Percentiles rank a stretch among this genome's conserved stretches.
These are phyloP conservation scores for Anarhynchus alexandrinus DNA, from an alignment of 2,113 vertebrate species.

Conservation along the genomic window DNA sequence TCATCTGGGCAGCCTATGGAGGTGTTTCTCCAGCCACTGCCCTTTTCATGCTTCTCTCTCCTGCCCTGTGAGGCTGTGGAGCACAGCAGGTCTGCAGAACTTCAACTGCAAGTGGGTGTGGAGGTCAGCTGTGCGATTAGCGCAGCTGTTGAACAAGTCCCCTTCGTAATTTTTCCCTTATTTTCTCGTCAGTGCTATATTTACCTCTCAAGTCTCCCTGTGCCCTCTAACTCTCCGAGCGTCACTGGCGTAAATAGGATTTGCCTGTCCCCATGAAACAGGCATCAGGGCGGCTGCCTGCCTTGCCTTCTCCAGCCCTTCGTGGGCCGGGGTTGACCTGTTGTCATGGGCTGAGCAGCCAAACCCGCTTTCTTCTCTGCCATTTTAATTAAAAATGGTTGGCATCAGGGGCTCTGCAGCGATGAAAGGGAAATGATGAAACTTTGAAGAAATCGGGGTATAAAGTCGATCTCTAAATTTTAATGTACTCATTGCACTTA, in stretches of 20 bases:
- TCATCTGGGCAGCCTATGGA: not conserved
- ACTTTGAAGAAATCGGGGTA: slow-evolving; percentile 36
- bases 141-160: not conserved
- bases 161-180: not conserved
- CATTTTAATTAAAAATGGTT: slow-evolving; percentile 52
- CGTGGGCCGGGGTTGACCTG: not conserved
- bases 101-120: not conserved
- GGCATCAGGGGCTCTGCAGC: slow-evolving; percentile 13
- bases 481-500: slow-evolving; percentile 60
- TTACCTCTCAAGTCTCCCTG: not conserved
- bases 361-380: not conserved
- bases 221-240: not conserved
- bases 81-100: slow-evolving; percentile 24
- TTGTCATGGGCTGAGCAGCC: not conserved
- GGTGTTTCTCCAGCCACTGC: not conserved
- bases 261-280: not conserved
- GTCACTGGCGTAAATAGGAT: not conserved
- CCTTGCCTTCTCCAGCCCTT: not conserved
- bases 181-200: accelerated
- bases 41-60: not conserved
- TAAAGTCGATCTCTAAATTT: slow-evolving; percentile 43
- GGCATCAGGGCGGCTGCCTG: not conserved
- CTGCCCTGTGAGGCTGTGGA: not conserved
- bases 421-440: slow-evolving; percentile 44
- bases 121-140: not conserved